These are phyloP conservation scores for Drosophila mayaguana DNA, from an alignment of 2,888 invertebrate genomes.

Conservation along the genomic window DNA sequence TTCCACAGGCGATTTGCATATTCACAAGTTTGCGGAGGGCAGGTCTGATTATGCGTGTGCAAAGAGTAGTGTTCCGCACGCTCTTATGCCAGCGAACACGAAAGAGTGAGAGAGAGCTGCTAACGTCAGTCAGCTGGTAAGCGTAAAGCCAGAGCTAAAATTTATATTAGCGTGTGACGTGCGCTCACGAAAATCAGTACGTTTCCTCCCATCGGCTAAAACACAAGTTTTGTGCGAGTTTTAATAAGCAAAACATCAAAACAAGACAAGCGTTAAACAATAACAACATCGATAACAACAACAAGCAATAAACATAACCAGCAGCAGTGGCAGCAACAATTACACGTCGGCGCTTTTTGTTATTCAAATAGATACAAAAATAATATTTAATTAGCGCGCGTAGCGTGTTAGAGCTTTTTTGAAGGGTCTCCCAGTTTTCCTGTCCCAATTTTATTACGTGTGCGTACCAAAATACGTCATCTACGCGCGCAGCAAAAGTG, in stretches of 20 bases:
- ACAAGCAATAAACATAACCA: slow-evolving; percentile 7
- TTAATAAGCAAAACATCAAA: slow-evolving; percentile 32
- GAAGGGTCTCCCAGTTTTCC: slow-evolving; percentile 48
- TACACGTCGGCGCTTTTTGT: slow-evolving; percentile 61
- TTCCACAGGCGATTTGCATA: slow-evolving; percentile 34
- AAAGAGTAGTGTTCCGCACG: slow-evolving; percentile 35
- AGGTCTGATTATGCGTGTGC: slow-evolving; percentile 28
- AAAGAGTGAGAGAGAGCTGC: slow-evolving; percentile 29
- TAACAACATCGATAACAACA: slow-evolving; percentile 38
- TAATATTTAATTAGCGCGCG: slow-evolving; percentile 46
- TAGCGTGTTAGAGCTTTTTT: slow-evolving; percentile 32
- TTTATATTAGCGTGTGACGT: slow-evolving; percentile 72
- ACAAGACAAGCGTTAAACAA: slow-evolving; percentile 27
- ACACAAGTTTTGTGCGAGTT: slow-evolving; percentile 48
- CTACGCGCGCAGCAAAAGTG: slow-evolving; percentile 73
- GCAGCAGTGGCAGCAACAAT: neutral
- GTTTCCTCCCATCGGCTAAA: slow-evolving; percentile 63
- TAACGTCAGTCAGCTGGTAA: slow-evolving; percentile 52
- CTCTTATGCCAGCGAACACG: slow-evolving; percentile 35
- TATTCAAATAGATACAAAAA: slow-evolving; percentile 38
- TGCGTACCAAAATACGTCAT: slow-evolving; percentile 72
- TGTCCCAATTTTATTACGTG: slow-evolving; percentile 53
- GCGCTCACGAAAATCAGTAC: slow-evolving; percentile 72
- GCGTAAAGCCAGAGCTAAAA: slow-evolving; percentile 48
- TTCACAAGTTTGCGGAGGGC: slow-evolving; percentile 24